These are phyloP conservation scores for Caenorhabditis latens DNA, from an alignment of 1,140 invertebrate species.

Conservation along the genomic window DNA sequence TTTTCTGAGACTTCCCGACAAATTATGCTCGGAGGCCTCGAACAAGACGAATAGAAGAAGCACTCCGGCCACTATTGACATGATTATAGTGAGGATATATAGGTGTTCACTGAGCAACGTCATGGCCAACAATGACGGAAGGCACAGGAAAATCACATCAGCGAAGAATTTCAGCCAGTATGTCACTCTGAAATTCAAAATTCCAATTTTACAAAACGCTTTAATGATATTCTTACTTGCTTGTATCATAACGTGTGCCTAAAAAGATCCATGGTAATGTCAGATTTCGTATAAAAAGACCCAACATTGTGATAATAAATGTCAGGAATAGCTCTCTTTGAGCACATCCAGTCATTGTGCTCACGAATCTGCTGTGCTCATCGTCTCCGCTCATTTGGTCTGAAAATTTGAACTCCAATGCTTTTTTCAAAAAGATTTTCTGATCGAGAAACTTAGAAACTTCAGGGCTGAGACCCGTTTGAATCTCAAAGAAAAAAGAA, in stretches of 20 bases:
- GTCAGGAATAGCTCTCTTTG: slow-evolving; percentile 61
- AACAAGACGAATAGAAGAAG: slow-evolving; percentile 52
- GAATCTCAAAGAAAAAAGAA: not conserved
- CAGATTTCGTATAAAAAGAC: slow-evolving; percentile 61
- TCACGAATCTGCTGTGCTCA: slow-evolving; percentile 46
- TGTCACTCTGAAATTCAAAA: slow-evolving; percentile 61
- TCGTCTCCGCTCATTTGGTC: not conserved
- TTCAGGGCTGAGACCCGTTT: slow-evolving; percentile 18
- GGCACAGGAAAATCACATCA: slow-evolving; percentile 17
- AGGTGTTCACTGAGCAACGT: slow-evolving; percentile 41
- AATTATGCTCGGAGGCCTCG: slow-evolving; percentile 41
- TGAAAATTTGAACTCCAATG: not conserved
- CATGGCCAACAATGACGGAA: slow-evolving; percentile 22
- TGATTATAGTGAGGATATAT: not conserved
- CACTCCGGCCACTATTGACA: not conserved
- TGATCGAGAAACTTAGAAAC: not conserved
- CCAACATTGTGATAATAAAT: slow-evolving; percentile 41
- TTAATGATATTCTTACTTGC: not conserved
- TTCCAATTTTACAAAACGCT: not conserved
- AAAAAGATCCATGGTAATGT: slow-evolving; percentile 66
- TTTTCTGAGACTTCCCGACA: slow-evolving; percentile 2
- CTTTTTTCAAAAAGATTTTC: no score
- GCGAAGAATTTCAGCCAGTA: slow-evolving; percentile 16
- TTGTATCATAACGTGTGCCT: slow-evolving; percentile 22
- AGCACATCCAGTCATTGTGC: slow-evolving; percentile 44